A percentile compares a stretch with the other conserved stretches of the same genome.
Conservation (phyloP, 2,113 vertebrate species). For the Sphaerodactylus townsendi region DNA sequence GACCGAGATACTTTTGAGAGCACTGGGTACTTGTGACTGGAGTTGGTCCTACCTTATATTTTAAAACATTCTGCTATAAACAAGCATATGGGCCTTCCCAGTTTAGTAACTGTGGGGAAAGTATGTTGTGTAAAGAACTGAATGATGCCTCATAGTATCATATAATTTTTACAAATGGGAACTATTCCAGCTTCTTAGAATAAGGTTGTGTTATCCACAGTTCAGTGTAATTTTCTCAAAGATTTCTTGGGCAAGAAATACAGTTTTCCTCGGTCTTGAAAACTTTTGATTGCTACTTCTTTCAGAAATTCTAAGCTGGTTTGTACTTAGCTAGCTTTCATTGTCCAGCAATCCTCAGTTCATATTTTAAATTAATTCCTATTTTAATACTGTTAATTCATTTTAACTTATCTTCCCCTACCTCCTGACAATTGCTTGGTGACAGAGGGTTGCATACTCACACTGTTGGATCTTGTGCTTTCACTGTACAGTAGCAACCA, state of each 20-base stretch:
- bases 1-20: not conserved
- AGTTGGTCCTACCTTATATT: not conserved
- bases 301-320: not conserved
- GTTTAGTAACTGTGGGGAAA: not conserved
- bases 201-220: not conserved
- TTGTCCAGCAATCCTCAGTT: not conserved
- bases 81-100: not conserved
- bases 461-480: too few species aligned
- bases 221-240: not conserved
- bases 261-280: not conserved
- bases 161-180: not conserved
- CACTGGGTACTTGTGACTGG: not conserved
- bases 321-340: not conserved
- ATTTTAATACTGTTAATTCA: not conserved
- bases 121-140: not conserved
- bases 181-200: not conserved
- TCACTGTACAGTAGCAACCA: too few species aligned
- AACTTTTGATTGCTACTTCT: not conserved
- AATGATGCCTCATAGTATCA: not conserved
- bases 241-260: not conserved
- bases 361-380: not conserved
- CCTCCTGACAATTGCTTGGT: too few species aligned
- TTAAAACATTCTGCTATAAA: not conserved
- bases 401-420: too few species aligned
- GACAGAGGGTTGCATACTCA: too few species aligned